phyloP scores from a whole-genome alignment of 2,888 invertebrate genomes.

The Slavum lentiscoides region DNA sequence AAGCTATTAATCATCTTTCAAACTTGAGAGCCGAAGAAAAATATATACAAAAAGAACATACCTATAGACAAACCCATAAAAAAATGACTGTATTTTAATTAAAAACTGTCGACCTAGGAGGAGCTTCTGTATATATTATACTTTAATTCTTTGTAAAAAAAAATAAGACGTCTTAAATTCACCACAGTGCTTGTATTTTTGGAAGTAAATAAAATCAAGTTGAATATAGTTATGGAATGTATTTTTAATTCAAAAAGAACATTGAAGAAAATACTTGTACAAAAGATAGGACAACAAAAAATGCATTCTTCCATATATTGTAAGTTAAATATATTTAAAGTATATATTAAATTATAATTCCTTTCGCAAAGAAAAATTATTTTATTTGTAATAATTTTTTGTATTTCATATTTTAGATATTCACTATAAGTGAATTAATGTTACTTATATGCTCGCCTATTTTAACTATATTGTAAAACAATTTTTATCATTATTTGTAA shows the following conservation, averaged over 20 bases:
- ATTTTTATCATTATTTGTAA: too few relatives aligned
- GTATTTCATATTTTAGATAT: too few relatives aligned
- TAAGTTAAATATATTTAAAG: neutral
- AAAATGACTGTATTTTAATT: constrained; percentile 76
- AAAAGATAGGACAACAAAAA: neutral
- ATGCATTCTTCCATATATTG: neutral
- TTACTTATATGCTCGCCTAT: too few relatives aligned
- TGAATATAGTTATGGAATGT: neutral
- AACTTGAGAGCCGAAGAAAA: constrained; percentile 67
- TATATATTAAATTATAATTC: neutral
- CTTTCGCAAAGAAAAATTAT: too few relatives aligned
- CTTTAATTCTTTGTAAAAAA: neutral
- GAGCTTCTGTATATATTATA: neutral
- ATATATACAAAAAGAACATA: constrained; percentile 72
- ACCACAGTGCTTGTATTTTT: neutral
- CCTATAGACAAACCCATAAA: constrained; percentile 71
- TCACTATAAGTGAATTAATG: too few relatives aligned
- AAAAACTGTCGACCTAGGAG: neutral
- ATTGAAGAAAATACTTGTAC: neutral
- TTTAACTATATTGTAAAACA: too few relatives aligned
- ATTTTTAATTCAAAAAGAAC: neutral
- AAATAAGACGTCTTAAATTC: too few relatives aligned
- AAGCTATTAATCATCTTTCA: constrained; percentile 68
- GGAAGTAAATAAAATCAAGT: neutral
- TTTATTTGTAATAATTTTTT: too few relatives aligned